Conservation (phyloP, 2,797 vertebrate genomes). For the Argyrosomus regius region DNA sequence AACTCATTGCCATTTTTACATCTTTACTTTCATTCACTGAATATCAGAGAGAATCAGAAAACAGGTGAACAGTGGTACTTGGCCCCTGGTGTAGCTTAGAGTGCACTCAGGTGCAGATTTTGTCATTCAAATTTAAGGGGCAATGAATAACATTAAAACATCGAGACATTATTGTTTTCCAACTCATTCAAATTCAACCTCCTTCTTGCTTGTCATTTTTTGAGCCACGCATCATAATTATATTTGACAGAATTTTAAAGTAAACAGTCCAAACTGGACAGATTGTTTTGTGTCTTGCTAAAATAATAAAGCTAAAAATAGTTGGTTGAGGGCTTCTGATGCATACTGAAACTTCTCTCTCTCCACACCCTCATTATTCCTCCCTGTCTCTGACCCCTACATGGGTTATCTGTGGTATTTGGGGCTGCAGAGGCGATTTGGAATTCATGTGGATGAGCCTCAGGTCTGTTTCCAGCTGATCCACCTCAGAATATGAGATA, state of each 20-base stretch:
- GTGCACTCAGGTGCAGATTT: slow-evolving; percentile 65
- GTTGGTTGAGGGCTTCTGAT: not conserved
- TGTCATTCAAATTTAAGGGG: slow-evolving; percentile 60
- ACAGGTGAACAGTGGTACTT: slow-evolving; percentile 18
- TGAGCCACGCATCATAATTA: not conserved
- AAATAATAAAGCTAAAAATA: not conserved
- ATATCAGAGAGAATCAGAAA: slow-evolving; percentile 58
- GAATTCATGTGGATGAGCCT: slow-evolving; percentile 62
- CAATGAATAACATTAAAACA: slow-evolving; percentile 50
- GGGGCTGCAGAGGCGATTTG: slow-evolving; percentile 51
- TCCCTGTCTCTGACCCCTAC: slow-evolving; percentile 54
- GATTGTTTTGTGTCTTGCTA: not conserved
- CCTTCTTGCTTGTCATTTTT: no score
- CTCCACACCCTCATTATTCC: slow-evolving; percentile 62
- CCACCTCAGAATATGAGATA: slow-evolving; percentile 50
- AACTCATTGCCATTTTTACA: slow-evolving; percentile 37
- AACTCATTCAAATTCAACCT: slow-evolving; percentile 12
- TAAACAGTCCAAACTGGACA: not conserved
- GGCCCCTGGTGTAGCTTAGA: slow-evolving; percentile 48
- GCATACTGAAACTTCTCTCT: slow-evolving; percentile 35
- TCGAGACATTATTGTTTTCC: slow-evolving; percentile 13
- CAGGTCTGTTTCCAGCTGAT: slow-evolving; percentile 62
- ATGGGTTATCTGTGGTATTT: slow-evolving; percentile 68
- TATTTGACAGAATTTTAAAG: not conserved
- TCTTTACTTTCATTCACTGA: slow-evolving; percentile 41